Conservation (phyloP, 2,888 invertebrate species). For the Antitype chi region DNA sequence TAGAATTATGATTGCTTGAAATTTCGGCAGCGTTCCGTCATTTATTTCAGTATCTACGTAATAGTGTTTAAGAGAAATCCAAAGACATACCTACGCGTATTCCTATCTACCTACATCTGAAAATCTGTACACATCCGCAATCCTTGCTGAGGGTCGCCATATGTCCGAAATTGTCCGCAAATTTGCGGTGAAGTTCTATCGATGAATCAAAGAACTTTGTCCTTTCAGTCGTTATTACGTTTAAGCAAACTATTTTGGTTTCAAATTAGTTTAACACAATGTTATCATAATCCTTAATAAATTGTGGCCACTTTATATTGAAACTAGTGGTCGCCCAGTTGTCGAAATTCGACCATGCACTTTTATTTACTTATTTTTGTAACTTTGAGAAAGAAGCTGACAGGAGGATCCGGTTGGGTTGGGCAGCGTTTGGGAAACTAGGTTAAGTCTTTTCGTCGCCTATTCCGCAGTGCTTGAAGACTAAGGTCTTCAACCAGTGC, state of each 20-base stretch:
- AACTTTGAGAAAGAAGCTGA: no score
- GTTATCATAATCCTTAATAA: not conserved
- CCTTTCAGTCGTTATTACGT: not conserved
- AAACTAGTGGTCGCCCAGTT: no score
- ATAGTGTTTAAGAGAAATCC: not conserved
- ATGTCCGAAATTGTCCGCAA: slow-evolving; percentile 14
- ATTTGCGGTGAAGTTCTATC: slow-evolving; percentile 7
- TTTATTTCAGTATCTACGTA: not conserved
- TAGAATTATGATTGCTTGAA: no score
- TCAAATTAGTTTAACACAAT: not conserved
- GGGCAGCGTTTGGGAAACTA: no score
- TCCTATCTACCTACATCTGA: not conserved
- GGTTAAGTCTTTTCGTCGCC: no score
- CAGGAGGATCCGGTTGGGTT: no score
- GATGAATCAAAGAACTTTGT: slow-evolving; percentile 17
- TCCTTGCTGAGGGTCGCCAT: not conserved
- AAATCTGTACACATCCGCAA: not conserved
- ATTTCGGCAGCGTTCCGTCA: no score
- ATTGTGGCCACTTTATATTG: not conserved
- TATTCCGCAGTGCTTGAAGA: no score
- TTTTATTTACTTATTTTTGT: no score
- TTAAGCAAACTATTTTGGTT: not conserved
- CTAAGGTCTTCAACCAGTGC: no score
- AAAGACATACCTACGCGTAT: not conserved
- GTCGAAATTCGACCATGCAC: no score